Evolutionary conservation across 2,888 invertebrate species (phyloP).

Genomic region (Drosophila tripunctata): DNA sequence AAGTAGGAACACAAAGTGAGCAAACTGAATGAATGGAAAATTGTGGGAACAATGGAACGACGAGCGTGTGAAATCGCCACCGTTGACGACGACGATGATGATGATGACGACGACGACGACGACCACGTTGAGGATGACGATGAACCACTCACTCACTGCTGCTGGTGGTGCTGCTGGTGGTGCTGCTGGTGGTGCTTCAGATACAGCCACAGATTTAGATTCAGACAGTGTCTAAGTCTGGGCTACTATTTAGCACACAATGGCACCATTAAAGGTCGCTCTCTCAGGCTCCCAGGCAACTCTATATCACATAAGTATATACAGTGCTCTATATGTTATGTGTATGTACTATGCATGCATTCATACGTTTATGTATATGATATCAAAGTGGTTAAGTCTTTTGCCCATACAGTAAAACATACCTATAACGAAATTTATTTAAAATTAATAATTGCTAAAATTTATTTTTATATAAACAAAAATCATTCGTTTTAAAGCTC

Average conservation of each 20-base stretch:
- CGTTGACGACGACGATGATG: constrained; percentile 38
- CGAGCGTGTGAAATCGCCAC: constrained; percentile 71
- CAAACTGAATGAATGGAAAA: constrained; percentile 80
- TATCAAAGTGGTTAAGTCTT: constrained; percentile 5
- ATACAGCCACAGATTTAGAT: constrained; percentile 27
- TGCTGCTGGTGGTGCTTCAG: constrained; percentile 17
- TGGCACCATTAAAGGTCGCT: constrained; percentile 76
- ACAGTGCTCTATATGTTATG: background rate
- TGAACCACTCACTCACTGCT: constrained; percentile 18
- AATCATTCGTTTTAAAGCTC: too few species aligned
- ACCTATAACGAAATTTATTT: background rate
- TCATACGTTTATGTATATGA: background rate
- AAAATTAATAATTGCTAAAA: background rate
- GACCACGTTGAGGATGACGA: constrained; percentile 18
- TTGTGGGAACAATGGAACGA: constrained; percentile 76
- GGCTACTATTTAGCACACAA: constrained; percentile 80
- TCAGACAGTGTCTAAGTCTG: constrained; percentile 48
- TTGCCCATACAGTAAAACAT: background rate
- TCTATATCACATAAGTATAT: constrained; percentile 9
- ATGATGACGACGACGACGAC: constrained; percentile 21
- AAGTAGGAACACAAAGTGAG: constrained; percentile 77
- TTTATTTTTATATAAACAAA: background rate
- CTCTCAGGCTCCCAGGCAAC: constrained; percentile 50
- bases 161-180: constrained; percentile 34
- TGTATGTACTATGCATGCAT: background rate